Evolutionary conservation across 1,140 invertebrate species (phyloP).

Genomic region (Drosophila neocordata): DNA sequence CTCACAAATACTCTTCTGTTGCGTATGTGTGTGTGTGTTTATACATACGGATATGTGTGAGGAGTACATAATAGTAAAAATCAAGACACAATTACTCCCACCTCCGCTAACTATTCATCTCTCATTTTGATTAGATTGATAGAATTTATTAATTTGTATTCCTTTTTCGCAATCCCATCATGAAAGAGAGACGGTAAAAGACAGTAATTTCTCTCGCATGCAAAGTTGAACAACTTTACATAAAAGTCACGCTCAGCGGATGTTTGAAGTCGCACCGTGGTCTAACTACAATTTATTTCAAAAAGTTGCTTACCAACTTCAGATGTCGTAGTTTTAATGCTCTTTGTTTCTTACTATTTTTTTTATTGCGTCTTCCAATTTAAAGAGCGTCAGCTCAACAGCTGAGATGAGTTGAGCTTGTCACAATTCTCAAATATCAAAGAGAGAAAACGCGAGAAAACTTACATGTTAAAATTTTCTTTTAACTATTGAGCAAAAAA

Average conservation of each 20-base stretch:
- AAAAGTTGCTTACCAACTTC: neutral
- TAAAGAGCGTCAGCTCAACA: neutral
- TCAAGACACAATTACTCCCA: constrained; percentile 8
- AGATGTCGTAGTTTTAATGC: neutral
- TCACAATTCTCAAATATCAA: neutral
- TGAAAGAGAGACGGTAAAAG: neutral
- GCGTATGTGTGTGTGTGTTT: neutral
- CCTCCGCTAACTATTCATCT: constrained; percentile 5
- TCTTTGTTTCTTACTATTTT: constrained; percentile 1
- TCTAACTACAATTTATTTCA: constrained; percentile 15
- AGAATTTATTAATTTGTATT: constrained; percentile 41
- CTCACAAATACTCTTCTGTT: constrained; percentile 29
- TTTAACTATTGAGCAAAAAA: neutral
- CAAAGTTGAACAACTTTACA: constrained; percentile 41
- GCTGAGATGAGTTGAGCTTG: constrained; percentile 12
- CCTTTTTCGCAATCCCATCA: constrained; percentile 27
- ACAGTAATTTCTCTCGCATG: constrained; percentile 59
- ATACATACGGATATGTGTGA: neutral
- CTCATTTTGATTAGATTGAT: constrained; percentile 60
- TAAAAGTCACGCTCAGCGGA: constrained; percentile 28
- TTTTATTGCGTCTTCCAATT: constrained; percentile 31
- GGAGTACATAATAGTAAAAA: constrained; percentile 25
- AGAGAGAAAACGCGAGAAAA: neutral
- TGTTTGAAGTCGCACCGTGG: constrained; percentile 51
- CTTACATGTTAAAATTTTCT: neutral